These are phyloP conservation scores for Berghia stephanieae DNA, from an alignment of 1,140 invertebrate species.

Conservation along the genomic window DNA sequence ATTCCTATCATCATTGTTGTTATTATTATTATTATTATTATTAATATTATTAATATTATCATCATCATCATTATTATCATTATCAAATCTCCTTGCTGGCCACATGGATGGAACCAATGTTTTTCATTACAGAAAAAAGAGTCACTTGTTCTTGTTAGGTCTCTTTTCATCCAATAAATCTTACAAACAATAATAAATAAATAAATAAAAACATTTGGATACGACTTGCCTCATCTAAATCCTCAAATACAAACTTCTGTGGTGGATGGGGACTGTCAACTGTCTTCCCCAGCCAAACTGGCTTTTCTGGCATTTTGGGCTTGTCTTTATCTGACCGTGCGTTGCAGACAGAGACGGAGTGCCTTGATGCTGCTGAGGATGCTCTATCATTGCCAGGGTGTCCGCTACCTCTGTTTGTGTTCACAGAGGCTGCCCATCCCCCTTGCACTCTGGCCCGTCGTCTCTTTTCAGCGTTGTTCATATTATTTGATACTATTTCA, in stretches of 20 bases:
- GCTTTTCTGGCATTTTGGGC: conserved; percentile 38
- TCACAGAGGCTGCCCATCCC: conserved; percentile 57
- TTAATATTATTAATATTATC: background rate
- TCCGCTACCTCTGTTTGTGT: background rate
- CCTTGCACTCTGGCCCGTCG: conserved; percentile 57
- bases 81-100: background rate
- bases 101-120: too few relatives aligned
- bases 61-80: background rate
- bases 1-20: background rate
- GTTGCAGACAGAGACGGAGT: conserved; percentile 25
- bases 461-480: conserved; percentile 52
- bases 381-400: background rate
- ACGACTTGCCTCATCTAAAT: conserved; percentile 45
- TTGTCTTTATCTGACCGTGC: conserved; percentile 51
- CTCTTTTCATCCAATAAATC: too few relatives aligned
- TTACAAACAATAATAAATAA: background rate
- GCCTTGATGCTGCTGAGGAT: background rate
- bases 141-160: too few relatives aligned
- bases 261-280: conserved; percentile 46
- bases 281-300: conserved; percentile 57
- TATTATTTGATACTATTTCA: too few relatives aligned
- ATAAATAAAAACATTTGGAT: background rate
- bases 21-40: too few relatives aligned
- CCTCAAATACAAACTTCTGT: conserved; percentile 56
- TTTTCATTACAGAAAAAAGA: too few relatives aligned